Percentiles rank a stretch among this genome's conserved stretches.
Conservation (phyloP, 2,113 vertebrate genomes). For the Cyprinus carpio region DNA sequence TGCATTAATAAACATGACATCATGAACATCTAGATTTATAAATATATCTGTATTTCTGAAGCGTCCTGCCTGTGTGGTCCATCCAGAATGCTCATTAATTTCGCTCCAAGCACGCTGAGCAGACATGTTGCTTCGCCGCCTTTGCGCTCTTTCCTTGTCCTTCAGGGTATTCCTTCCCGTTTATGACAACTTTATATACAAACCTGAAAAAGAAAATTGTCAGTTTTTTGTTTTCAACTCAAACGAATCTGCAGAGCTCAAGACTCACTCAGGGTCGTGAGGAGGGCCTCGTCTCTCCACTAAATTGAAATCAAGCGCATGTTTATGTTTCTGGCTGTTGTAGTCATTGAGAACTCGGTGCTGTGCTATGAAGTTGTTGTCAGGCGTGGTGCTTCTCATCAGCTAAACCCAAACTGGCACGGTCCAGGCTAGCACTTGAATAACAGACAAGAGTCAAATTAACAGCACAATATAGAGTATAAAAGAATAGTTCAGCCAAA, state of each 20-base stretch:
- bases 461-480: too few species aligned
- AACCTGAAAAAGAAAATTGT: slow-evolving; percentile 62
- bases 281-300: slow-evolving; percentile 56
- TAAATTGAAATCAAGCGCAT: not conserved
- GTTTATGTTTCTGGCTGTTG: slow-evolving; percentile 63
- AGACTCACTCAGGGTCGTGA: slow-evolving; percentile 65
- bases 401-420: not conserved
- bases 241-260: not conserved
- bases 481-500: too few species aligned
- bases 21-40: not conserved
- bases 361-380: slow-evolving; percentile 62
- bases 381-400: slow-evolving; percentile 24
- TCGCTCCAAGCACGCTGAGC: slow-evolving; percentile 62
- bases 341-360: slow-evolving; percentile 55
- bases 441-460: not conserved
- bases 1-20: not conserved
- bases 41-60: not conserved
- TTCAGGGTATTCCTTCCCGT: slow-evolving; percentile 61
- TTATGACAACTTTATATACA: slow-evolving; percentile 62
- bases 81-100: slow-evolving; percentile 55
- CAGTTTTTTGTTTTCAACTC: not conserved
- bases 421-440: not conserved
- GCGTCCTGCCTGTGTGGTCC: slow-evolving; percentile 61
- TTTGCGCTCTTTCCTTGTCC: slow-evolving; percentile 57
- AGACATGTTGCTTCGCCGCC: slow-evolving; percentile 66